phyloP scores from a whole-genome alignment of 2,888 invertebrate species.

The Julus scandinavius region DNA sequence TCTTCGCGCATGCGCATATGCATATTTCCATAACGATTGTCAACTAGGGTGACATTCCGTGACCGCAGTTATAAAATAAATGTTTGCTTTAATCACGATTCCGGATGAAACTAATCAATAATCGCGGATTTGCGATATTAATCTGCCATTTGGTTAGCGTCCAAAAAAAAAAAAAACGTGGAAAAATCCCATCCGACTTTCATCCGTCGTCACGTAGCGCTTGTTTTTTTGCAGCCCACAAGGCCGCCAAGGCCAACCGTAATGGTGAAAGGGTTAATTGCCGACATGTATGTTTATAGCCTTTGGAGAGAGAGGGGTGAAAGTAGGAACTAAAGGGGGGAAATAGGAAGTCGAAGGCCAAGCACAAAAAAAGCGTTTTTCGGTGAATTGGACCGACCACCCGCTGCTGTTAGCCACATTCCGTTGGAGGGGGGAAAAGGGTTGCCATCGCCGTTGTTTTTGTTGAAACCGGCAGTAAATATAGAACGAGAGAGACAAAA shows the following conservation, averaged over 20 bases:
- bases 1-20: too few relatives aligned
- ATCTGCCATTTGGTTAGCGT: too few relatives aligned
- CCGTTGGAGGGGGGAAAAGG: background rate
- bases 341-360: conserved; percentile 8
- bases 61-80: too few relatives aligned
- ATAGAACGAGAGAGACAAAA: background rate
- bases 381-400: background rate
- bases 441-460: background rate
- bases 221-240: background rate
- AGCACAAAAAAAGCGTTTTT: background rate
- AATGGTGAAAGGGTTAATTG: conserved; percentile 20
- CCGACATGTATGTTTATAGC: background rate
- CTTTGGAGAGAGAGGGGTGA: background rate
- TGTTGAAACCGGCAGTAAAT: background rate
- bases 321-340: conserved; percentile 10
- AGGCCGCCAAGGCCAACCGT: background rate
- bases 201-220: background rate
- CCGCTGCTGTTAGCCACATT: conserved; percentile 3
- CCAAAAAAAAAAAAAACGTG: background rate
- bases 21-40: too few relatives aligned
- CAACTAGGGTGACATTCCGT: too few relatives aligned
- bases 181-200: background rate
- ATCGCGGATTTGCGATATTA: too few relatives aligned
- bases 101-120: too few relatives aligned
- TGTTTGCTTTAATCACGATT: too few relatives aligned